Percentiles rank a stretch among this genome's conserved stretches.
phyloP scores from a whole-genome alignment of 2,888 invertebrate genomes.

The Tridacna crocea region DNA sequence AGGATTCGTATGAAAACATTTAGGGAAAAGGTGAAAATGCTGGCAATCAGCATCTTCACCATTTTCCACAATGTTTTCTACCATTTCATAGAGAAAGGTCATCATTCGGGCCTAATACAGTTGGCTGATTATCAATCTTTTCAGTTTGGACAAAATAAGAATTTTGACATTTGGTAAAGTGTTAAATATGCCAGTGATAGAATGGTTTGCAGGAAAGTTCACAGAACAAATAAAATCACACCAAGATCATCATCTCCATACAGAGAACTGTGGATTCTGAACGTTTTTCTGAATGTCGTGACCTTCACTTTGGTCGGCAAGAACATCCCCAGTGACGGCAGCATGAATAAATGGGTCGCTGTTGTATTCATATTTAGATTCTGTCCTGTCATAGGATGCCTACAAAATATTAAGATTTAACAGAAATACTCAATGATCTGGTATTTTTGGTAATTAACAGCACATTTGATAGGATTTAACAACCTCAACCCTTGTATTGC shows the following conservation, averaged over 20 bases:
- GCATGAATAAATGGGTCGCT: slow-evolving; percentile 72
- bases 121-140: too few relatives aligned
- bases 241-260: slow-evolving; percentile 67
- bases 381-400: slow-evolving; percentile 72
- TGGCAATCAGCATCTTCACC: background rate
- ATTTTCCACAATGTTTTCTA: background rate
- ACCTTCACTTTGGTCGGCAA: slow-evolving; percentile 71
- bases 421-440: too few relatives aligned
- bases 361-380: slow-evolving; percentile 67
- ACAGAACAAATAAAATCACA: background rate
- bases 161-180: too few relatives aligned
- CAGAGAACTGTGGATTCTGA: slow-evolving; percentile 65
- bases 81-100: too few relatives aligned
- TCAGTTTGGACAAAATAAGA: too few relatives aligned
- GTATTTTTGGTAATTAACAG: too few relatives aligned
- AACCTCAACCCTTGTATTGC: too few relatives aligned
- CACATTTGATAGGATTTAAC: too few relatives aligned
- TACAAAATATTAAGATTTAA: slow-evolving; percentile 26
- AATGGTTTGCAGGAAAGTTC: background rate
- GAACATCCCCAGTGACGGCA: slow-evolving; percentile 76
- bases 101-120: too few relatives aligned
- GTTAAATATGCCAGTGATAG: too few relatives aligned
- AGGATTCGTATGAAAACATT: too few relatives aligned
- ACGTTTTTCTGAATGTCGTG: slow-evolving; percentile 7
- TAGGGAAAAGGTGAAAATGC: too few relatives aligned